These are phyloP conservation scores for Coremacera marginata DNA, from an alignment of 2,888 invertebrate species.

Conservation along the genomic window DNA sequence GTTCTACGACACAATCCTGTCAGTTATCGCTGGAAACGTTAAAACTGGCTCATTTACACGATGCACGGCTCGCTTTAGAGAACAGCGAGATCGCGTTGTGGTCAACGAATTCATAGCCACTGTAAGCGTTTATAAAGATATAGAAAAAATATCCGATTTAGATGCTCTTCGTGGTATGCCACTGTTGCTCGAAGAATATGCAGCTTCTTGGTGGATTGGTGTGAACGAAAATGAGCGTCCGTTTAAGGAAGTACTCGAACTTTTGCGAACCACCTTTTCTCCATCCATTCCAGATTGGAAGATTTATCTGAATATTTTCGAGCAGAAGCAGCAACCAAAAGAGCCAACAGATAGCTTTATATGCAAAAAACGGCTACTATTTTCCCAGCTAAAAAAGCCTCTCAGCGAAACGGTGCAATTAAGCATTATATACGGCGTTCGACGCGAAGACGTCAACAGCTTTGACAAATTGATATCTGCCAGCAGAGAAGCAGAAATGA, in stretches of 20 bases:
- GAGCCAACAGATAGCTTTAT: conserved; percentile 5
- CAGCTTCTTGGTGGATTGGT: background rate
- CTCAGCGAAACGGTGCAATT: background rate
- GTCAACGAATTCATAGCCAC: no score
- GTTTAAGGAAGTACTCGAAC: background rate
- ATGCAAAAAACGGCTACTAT: background rate
- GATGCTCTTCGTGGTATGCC: no score
- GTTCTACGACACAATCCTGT: no score
- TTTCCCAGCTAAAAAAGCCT: background rate
- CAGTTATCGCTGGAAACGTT: no score
- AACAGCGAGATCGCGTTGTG: no score
- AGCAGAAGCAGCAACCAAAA: background rate
- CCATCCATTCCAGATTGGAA: background rate
- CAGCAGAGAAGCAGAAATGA: background rate
- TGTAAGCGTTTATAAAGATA: no score
- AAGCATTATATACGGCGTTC: background rate
- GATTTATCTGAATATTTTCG: background rate
- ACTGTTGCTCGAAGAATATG: no score
- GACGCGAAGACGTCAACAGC: background rate
- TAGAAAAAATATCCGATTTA: no score
- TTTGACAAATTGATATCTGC: background rate
- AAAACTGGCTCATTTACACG: no score
- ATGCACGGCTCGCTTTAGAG: no score
- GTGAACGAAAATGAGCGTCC: background rate
- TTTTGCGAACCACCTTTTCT: background rate